Conservation (phyloP, 2,797 vertebrate species). For the Epinephelus awoara region DNA sequence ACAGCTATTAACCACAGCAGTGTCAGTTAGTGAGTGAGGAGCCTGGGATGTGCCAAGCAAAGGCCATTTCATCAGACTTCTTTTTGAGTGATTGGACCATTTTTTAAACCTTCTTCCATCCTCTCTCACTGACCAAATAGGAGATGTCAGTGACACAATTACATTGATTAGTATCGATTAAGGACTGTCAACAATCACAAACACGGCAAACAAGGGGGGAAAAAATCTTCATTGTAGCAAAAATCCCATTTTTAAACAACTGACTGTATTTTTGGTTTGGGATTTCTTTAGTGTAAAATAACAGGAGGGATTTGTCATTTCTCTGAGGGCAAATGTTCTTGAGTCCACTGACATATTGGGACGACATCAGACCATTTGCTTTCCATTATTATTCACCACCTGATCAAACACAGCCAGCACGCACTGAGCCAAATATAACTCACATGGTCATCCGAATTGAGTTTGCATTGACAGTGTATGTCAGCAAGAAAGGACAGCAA, state of each 20-base stretch:
- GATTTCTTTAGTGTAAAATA: slow-evolving; percentile 35
- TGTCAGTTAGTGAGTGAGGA: slow-evolving; percentile 64
- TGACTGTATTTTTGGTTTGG: slow-evolving; percentile 8
- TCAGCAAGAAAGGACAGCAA: slow-evolving; percentile 3
- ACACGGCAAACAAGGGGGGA: slow-evolving; percentile 7
- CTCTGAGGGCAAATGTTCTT: slow-evolving; percentile 20
- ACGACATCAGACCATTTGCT: slow-evolving; percentile 50
- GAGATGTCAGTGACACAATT: slow-evolving; percentile 53
- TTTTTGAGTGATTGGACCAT: slow-evolving; percentile 74
- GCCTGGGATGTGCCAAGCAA: slow-evolving; percentile 60
- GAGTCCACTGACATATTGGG: slow-evolving; percentile 38
- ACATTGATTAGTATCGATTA: slow-evolving; percentile 68
- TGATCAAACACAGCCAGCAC: slow-evolving; percentile 46
- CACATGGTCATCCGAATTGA: background rate
- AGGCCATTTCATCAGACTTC: slow-evolving; percentile 74
- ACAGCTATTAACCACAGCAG: slow-evolving; percentile 63
- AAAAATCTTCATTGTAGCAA: slow-evolving; percentile 16
- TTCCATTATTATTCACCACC: slow-evolving; percentile 48
- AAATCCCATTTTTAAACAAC: background rate
- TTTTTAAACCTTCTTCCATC: slow-evolving; percentile 45
- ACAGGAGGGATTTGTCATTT: slow-evolving; percentile 25
- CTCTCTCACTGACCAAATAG: slow-evolving; percentile 60
- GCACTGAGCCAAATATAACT: slow-evolving; percentile 29
- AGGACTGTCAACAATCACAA: slow-evolving; percentile 38
- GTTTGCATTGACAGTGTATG: slow-evolving; percentile 11